Evolutionary conservation across 2,113 vertebrate genomes (phyloP).

Genomic region (Sylvilagus bachmani): DNA sequence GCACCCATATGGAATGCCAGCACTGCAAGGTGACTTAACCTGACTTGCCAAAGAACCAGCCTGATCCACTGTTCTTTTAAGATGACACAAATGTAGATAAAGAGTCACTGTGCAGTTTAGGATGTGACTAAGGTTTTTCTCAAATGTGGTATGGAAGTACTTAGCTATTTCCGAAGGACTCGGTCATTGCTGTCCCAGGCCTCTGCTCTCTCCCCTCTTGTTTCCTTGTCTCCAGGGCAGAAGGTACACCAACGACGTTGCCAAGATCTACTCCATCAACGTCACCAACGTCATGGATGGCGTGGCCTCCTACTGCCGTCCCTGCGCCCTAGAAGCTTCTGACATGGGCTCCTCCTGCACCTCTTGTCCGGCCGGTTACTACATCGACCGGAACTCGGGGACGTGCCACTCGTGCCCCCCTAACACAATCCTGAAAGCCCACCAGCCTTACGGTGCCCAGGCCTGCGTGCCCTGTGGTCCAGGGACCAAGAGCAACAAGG

Average conservation of each 20-base stretch:
- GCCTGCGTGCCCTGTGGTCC: conserved; percentile 93
- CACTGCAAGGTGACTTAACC: too few species aligned
- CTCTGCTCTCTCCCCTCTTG: neutral
- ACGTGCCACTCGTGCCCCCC: conserved; percentile 91
- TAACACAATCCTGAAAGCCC: conserved; percentile 90
- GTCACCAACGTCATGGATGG: conserved; percentile 94
- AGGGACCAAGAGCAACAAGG: conserved; percentile 93
- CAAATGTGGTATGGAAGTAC: neutral
- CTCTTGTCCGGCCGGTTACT: conserved; percentile 92
- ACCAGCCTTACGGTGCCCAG: conserved; percentile 89
- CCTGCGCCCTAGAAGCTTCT: conserved; percentile 88
- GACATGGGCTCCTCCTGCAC: conserved; percentile 90
- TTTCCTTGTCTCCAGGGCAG: conserved; percentile 88
- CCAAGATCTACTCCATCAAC: conserved; percentile 95
- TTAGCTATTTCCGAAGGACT: neutral
- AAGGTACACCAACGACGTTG: conserved; percentile 91
- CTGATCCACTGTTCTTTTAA: conserved; percentile 10
- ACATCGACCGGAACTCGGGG: conserved; percentile 89
- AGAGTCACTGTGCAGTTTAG: neutral
- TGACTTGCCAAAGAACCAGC: too few species aligned
- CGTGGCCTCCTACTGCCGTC: conserved; percentile 94
- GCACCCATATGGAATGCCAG: too few species aligned
- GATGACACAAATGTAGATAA: neutral
- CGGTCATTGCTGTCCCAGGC: neutral
- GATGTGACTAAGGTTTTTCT: neutral